These are phyloP conservation scores for Graptemys geographica DNA, from an alignment of 2,797 vertebrate species.

Conservation along the genomic window DNA sequence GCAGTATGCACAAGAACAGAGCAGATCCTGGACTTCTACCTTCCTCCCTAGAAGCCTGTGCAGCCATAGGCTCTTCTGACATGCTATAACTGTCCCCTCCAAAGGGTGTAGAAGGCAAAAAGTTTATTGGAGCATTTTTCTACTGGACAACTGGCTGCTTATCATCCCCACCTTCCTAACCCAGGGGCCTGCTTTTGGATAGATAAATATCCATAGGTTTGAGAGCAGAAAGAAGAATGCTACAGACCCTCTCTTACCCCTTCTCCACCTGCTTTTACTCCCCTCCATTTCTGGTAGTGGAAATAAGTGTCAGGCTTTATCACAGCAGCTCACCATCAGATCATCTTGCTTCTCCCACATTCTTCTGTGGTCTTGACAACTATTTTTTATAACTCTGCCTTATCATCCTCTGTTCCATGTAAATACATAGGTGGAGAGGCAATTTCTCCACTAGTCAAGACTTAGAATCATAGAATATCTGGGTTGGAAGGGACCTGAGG, in stretches of 20 bases:
- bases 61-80: background rate
- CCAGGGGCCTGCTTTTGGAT: background rate
- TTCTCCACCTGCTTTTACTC: background rate
- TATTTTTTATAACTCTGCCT: background rate
- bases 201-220: background rate
- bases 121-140: background rate
- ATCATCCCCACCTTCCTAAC: background rate
- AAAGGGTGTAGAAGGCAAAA: background rate
- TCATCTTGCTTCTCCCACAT: background rate
- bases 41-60: background rate
- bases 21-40: background rate
- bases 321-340: background rate
- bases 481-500: too few species aligned
- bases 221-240: background rate
- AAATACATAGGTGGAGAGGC: background rate
- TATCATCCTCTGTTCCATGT: background rate
- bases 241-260: background rate
- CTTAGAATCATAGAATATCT: background rate
- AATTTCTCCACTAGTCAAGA: background rate
- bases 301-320: background rate
- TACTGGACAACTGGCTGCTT: background rate
- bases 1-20: background rate
- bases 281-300: background rate
- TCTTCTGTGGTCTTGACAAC: background rate
- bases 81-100: background rate